These are phyloP conservation scores for Sclerodermus sp. DNA, from an alignment of 2,888 invertebrate genomes.

Conservation along the genomic window DNA sequence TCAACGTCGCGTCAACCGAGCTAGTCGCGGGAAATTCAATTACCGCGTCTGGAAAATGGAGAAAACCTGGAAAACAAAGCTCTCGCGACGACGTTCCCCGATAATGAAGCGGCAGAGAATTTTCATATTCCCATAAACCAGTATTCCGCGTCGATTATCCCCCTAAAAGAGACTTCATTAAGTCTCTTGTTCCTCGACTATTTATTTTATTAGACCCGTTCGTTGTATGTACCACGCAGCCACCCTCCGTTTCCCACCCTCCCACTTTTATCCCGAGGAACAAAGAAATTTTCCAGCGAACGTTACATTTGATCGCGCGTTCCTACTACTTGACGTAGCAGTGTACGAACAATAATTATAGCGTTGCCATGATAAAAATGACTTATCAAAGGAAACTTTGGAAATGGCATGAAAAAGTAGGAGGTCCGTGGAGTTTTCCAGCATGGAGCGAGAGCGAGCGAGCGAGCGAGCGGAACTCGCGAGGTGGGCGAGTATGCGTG, in stretches of 20 bases:
- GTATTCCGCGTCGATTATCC: background rate
- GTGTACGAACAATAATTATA: no score
- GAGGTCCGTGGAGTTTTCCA: no score
- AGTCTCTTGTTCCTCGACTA: background rate
- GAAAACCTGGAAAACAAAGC: conserved; percentile 3
- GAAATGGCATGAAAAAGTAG: background rate
- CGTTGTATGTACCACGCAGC: background rate
- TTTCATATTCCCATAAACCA: background rate
- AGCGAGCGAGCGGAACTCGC: no score
- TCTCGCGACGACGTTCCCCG: conserved; percentile 7
- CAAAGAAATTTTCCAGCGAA: no score
- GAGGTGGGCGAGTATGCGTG: background rate
- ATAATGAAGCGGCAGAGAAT: background rate
- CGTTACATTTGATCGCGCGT: no score
- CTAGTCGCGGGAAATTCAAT: conserved; percentile 8
- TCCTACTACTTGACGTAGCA: no score
- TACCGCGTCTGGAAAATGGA: conserved; percentile 2
- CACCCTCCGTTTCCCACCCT: no score
- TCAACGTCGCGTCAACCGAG: conserved; percentile 13
- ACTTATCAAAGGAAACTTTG: no score
- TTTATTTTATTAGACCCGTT: background rate
- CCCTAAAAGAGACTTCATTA: background rate
- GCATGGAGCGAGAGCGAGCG: no score
- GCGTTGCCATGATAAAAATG: no score
- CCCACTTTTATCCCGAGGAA: no score